These are phyloP conservation scores for Phthorimaea operculella DNA, from an alignment of 1,140 invertebrate genomes.

Conservation along the genomic window DNA sequence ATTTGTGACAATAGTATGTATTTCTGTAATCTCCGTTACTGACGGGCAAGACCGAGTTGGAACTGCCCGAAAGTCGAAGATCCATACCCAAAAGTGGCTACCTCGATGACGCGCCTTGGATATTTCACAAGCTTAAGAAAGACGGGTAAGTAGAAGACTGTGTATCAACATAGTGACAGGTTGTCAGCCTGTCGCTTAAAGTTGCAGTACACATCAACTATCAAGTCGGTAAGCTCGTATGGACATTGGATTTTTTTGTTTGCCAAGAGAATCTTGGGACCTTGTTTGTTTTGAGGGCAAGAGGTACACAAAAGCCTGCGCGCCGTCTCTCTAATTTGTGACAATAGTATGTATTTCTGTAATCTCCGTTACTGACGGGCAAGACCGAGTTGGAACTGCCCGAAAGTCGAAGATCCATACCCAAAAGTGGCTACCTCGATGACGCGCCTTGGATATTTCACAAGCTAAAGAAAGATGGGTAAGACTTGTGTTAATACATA, in stretches of 20 bases:
- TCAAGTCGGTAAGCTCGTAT: too few species aligned
- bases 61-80: slow-evolving; percentile 87
- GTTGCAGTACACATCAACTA: too few species aligned
- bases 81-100: slow-evolving; percentile 73
- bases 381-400: slow-evolving; percentile 90
- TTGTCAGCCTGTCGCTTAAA: too few species aligned
- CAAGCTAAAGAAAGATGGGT: slow-evolving; percentile 47
- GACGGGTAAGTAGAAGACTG: slow-evolving; percentile 52
- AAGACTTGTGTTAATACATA: too few species aligned
- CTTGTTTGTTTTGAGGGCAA: too few species aligned
- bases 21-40: slow-evolving; percentile 91
- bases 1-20: too few species aligned
- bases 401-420: slow-evolving; percentile 82
- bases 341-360: too few species aligned
- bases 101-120: slow-evolving; percentile 38
- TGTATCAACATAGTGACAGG: too few species aligned
- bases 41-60: slow-evolving; percentile 88
- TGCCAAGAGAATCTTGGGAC: too few species aligned
- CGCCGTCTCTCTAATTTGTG: too few species aligned
- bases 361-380: slow-evolving; percentile 90
- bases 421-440: slow-evolving; percentile 67
- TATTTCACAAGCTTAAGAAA: slow-evolving; percentile 45
- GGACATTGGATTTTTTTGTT: too few species aligned
- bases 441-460: slow-evolving; percentile 45
- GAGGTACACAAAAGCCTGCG: too few species aligned